Percentiles rank a stretch among this genome's conserved stretches.
These are phyloP conservation scores for Colletes latitarsis DNA, from an alignment of 1,140 invertebrate genomes.

Conservation along the genomic window DNA sequence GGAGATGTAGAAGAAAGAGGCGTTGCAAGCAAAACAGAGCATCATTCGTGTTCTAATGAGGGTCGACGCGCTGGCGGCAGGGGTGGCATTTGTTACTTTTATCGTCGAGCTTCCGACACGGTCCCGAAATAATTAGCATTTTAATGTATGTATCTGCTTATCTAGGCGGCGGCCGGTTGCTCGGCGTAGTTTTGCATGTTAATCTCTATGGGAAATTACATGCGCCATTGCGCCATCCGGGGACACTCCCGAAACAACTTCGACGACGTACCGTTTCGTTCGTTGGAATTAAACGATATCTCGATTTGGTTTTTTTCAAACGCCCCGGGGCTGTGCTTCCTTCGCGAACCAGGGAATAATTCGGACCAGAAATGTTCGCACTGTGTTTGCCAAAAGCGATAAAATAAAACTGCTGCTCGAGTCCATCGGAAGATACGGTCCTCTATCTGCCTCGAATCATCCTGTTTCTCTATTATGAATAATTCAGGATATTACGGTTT, in stretches of 20 bases:
- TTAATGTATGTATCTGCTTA: slow-evolving; percentile 74
- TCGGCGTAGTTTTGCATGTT: slow-evolving; percentile 69
- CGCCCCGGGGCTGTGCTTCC: not conserved
- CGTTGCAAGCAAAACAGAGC: slow-evolving; percentile 26
- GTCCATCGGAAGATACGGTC: too few relatives aligned
- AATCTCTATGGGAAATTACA: slow-evolving; percentile 71
- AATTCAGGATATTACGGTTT: too few relatives aligned
- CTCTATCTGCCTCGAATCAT: too few relatives aligned
- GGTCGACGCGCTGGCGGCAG: slow-evolving; percentile 24
- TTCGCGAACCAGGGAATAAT: not conserved
- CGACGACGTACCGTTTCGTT: slow-evolving; percentile 50
- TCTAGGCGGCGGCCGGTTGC: slow-evolving; percentile 62
- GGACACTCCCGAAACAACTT: slow-evolving; percentile 34
- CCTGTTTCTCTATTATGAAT: too few relatives aligned
- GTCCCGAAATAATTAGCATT: slow-evolving; percentile 74
- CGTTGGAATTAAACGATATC: slow-evolving; percentile 27
- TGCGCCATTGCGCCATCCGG: slow-evolving; percentile 58
- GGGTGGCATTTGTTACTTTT: slow-evolving; percentile 71
- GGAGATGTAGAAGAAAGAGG: too few relatives aligned
- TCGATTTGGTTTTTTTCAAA: slow-evolving; percentile 1
- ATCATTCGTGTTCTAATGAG: slow-evolving; percentile 56
- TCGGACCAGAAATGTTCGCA: not conserved
- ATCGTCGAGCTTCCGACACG: slow-evolving; percentile 65
- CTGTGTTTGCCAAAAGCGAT: not conserved
- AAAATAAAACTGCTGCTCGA: not conserved